These are phyloP conservation scores for Pipistrellus nathusii DNA, from an alignment of 2,797 vertebrate species.

Conservation along the genomic window DNA sequence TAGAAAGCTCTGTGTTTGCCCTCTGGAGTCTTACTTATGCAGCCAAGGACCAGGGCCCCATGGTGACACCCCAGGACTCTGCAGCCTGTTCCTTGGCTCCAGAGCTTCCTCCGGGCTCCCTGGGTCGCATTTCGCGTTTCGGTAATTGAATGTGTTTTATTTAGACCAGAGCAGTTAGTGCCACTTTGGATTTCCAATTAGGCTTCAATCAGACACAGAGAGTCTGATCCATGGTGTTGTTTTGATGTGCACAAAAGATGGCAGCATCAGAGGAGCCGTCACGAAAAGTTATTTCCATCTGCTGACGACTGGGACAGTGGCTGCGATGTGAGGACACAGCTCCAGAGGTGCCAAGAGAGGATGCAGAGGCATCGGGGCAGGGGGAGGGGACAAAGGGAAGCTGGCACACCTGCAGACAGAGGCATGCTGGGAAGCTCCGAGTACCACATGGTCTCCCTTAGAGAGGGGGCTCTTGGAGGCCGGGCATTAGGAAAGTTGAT, in stretches of 20 bases:
- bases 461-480: fast-evolving
- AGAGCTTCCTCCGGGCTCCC: background rate
- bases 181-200: conserved; percentile 88
- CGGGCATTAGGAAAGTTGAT: background rate
- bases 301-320: conserved; percentile 71
- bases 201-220: conserved; percentile 85
- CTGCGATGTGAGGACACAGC: conserved; percentile 69
- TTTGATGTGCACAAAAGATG: conserved; percentile 81
- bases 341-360: conserved; percentile 28
- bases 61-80: background rate
- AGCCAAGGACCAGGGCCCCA: background rate
- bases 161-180: conserved; percentile 87
- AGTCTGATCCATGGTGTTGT: conserved; percentile 84
- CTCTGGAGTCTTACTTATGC: background rate
- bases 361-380: background rate
- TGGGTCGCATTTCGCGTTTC: conserved; percentile 60
- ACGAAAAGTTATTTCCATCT: conserved; percentile 82
- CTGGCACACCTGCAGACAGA: background rate
- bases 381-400: background rate
- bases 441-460: background rate
- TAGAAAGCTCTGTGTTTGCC: background rate
- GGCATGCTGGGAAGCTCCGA: background rate
- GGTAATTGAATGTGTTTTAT: conserved; percentile 85
- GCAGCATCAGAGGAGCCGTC: conserved; percentile 83
- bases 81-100: background rate